Evolutionary conservation across 2,888 invertebrate genomes (phyloP).

Genomic region (Flexamia atlantica): DNA sequence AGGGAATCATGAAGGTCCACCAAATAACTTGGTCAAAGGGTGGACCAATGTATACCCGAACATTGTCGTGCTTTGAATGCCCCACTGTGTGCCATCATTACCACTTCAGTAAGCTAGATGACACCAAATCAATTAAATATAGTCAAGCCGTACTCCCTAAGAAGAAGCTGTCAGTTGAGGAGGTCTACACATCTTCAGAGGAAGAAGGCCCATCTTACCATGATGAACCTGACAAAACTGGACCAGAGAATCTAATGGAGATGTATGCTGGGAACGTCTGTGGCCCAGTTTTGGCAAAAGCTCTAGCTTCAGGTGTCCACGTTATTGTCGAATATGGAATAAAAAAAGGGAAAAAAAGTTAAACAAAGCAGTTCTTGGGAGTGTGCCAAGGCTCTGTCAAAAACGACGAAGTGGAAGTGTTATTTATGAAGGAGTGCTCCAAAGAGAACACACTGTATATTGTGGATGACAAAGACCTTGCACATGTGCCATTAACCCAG

Average conservation of each 20-base stretch:
- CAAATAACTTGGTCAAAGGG: constrained; percentile 13
- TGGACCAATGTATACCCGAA: not conserved
- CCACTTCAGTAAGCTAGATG: not conserved
- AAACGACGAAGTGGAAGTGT: not conserved
- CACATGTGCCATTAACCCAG: not conserved
- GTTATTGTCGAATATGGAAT: too few relatives aligned
- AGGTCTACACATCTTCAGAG: not conserved
- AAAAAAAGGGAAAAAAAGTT: too few relatives aligned
- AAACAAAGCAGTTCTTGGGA: too few relatives aligned
- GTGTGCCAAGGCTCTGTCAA: not conserved
- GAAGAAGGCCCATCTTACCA: too few relatives aligned
- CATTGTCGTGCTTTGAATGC: not conserved
- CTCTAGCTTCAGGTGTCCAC: not conserved
- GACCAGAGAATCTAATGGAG: not conserved
- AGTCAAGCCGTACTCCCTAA: too few relatives aligned
- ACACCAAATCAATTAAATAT: not conserved
- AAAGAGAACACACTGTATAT: not conserved
- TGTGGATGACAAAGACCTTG: not conserved
- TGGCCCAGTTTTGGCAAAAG: not conserved
- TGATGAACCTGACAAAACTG: not conserved
- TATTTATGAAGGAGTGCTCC: not conserved
- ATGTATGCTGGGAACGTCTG: not conserved
- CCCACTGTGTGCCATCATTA: not conserved
- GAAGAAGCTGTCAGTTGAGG: not conserved
- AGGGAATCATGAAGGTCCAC: constrained; percentile 17